Base-by-base conservation (phyloP, 2,888 invertebrate genomes). In the Megamerina dolium region DNA sequence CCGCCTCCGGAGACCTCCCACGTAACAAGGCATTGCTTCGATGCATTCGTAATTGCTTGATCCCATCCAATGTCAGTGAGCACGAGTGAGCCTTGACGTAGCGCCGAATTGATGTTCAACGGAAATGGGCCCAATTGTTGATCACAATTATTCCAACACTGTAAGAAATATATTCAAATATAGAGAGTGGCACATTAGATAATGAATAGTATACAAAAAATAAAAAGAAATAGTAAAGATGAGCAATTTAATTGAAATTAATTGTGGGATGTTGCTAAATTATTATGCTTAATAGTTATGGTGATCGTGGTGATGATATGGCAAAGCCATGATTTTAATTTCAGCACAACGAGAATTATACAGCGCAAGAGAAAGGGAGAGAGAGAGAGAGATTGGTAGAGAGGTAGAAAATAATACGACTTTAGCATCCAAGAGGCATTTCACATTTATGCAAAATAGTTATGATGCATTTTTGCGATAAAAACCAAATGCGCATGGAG, bases 1-100 rank as follows among this genome's bases (percentile, higher is more conserved):
- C 86, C 86, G 55, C 86, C 86, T 45, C 86, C 86, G 60, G 83
- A 83, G 42, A 87, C 83, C 76, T 87, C 87, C 87, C 87, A 87
- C 49, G 86, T 86, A 40, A 87, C 85, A 61, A 87, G 75, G 71
- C 86, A 87, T 46, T 86, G 64, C 43, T 61, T 61, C 37, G 63
- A 60, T 52, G 61, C 58, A 56, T 59, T 60, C 51, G 61, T 59
- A 46, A 63, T 59, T 37, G 60, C 60, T 53, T 60, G 61, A 54
- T 64, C 62, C 63, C 63, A 64, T 39, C 58, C 59, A 51, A 64
- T 60, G 50, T 60, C 60, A 27, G 61, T 60, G 48, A 61, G 54
- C 47, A 64, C 61, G 29, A 64, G 51, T 37, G 62, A 61, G 39
- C 60, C 63, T 48, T 60, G 58, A 34, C 61, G 61, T 51, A 60